phyloP scores from a whole-genome alignment of 37 sponge, comb jelly and placozoan species.

The Halisarca cf. caerulea region DNA sequence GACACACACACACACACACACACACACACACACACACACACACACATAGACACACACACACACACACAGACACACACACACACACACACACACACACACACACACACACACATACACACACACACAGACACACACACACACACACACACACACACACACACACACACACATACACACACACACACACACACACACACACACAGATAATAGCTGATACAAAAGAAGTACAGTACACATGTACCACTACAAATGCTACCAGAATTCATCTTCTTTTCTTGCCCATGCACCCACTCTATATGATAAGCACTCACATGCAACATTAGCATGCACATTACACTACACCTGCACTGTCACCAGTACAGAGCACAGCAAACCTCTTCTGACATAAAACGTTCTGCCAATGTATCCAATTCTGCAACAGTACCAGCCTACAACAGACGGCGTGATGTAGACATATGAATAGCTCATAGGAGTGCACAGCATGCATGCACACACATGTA shows the following conservation, averaged over 20 bases:
- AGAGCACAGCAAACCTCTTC: slow-evolving; percentile 24
- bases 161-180: not conserved
- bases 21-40: too few relatives aligned
- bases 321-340: too few relatives aligned
- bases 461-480: not conserved
- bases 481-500: not conserved
- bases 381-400: slow-evolving; percentile 56
- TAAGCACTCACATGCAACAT: too few relatives aligned
- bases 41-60: not conserved
- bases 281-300: too few relatives aligned
- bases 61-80: too few relatives aligned
- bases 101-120: too few relatives aligned
- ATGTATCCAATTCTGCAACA: slow-evolving; percentile 65
- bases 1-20: not conserved
- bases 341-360: too few relatives aligned
- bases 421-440: slow-evolving; percentile 68
- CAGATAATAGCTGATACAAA: not conserved
- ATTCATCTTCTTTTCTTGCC: too few relatives aligned
- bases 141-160: not conserved
- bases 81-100: not conserved
- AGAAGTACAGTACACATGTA: too few relatives aligned
- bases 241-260: too few relatives aligned
- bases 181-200: too few relatives aligned
- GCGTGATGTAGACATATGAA: not conserved
- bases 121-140: not conserved